Conservation (phyloP, 2,888 invertebrate genomes). For the Phrixothrix hirtus region DNA sequence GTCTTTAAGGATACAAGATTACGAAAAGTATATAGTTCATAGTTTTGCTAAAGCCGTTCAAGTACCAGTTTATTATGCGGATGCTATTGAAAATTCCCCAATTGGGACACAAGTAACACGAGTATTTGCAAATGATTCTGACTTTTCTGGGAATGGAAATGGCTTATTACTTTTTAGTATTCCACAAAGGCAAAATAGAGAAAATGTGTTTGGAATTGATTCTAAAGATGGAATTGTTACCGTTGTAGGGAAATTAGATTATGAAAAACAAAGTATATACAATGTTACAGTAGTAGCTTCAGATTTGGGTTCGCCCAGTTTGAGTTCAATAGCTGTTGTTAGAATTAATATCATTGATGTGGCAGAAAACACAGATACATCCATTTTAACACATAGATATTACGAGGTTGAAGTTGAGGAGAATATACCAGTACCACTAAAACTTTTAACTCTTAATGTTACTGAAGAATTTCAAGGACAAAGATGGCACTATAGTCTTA, state of each 20-base stretch:
- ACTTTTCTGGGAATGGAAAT: constrained; percentile 85
- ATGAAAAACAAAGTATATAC: constrained; percentile 67
- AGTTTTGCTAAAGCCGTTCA: constrained; percentile 60
- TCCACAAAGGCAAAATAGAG: constrained; percentile 65
- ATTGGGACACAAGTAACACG: constrained; percentile 74
- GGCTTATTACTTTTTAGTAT: constrained; percentile 80
- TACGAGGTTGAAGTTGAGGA: constrained; percentile 84
- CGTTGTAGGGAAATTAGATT: constrained; percentile 73
- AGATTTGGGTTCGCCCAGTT: constrained; percentile 81
- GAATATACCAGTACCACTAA: constrained; percentile 75
- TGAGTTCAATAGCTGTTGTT: constrained; percentile 76
- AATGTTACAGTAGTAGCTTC: constrained; percentile 82
- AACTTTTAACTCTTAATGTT: constrained; percentile 76
- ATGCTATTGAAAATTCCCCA: constrained; percentile 73
- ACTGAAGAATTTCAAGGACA: constrained; percentile 69
- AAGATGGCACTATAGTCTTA: constrained; percentile 67
- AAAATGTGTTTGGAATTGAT: constrained; percentile 76
- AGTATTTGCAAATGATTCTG: constrained; percentile 82
- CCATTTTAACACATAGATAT: constrained; percentile 60
- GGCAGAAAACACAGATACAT: constrained; percentile 58
- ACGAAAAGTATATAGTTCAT: constrained; percentile 58
- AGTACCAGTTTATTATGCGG: constrained; percentile 77
- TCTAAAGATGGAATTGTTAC: constrained; percentile 83
- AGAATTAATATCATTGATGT: constrained; percentile 70
- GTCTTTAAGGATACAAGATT: constrained; percentile 56